Base-by-base conservation (phyloP, 2,113 vertebrate species). In the Oncorhynchus keta region DNA sequence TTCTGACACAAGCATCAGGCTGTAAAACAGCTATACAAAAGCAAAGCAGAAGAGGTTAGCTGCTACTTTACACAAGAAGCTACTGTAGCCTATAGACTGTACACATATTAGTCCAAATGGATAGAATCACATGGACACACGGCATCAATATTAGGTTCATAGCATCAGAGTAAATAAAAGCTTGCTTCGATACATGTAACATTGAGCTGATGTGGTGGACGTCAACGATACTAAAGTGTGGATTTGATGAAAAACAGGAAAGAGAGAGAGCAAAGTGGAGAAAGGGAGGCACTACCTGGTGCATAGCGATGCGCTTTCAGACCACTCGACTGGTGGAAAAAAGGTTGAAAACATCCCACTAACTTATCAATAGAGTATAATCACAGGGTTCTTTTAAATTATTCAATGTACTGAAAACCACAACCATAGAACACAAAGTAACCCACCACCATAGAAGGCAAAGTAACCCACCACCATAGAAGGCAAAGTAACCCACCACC, bases 221-320 rank as follows among this genome's bases (percentile, higher is more conserved):
- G 26, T 28, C 20, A 22, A 30, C 1, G 12, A 66, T 13, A 14
- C 16, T 12, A 13, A 66, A 66, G 64, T 30, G 64, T 5, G 39
- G 35, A n/a, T 11, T n/a, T 5, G 35, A 24, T 45, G 20, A 28
- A 49, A 11, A 14, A 70, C 2, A 49, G 12, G 64, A 68, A 71
- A 81, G 65, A 73, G 76, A 74, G 70, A 73, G 9, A 24, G 70
- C 69, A 66, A 81, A 68, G 69, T 81, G 82, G 77, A 83, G 55
- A 85, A 81, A 87, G 85, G 88, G 91, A 91, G 89, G 88, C 86
- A 91, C 90, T 87, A 89, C 85, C 81, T 86, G 90, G 90, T 87
- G 84, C 86, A 83, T 79, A 77, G 72, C 77, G 86, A 85, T 68
- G 51, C 80, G 83, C 66, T 73, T 76, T 75, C 76, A 82, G 79